A percentile compares a stretch with the other conserved stretches of the same genome.
Conservation (phyloP, 2,888 invertebrate species). For the Emesis furor region DNA sequence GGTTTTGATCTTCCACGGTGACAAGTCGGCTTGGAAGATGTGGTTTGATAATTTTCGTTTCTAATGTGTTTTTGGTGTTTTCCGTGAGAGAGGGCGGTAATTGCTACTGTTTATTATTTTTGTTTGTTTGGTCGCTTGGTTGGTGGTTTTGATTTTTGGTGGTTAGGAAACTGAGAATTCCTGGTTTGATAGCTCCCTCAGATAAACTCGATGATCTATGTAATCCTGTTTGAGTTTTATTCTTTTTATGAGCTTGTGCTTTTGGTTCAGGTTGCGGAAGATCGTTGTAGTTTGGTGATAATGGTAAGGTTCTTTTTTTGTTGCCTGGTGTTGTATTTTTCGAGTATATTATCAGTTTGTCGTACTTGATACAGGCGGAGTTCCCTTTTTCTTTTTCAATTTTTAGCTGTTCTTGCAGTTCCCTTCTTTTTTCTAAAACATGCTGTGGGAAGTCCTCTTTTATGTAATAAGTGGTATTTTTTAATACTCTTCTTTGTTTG, state of each 20-base stretch:
- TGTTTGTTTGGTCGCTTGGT: not conserved
- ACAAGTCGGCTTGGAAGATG: too few species aligned
- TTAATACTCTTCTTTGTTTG: not conserved
- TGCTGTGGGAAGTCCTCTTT: not conserved
- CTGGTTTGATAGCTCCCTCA: conserved; percentile 29
- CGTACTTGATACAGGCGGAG: conserved; percentile 37
- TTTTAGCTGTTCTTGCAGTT: conserved; percentile 33
- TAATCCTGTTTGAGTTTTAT: conserved; percentile 36
- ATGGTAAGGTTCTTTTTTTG: conserved; percentile 23
- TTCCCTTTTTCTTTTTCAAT: conserved; percentile 46
- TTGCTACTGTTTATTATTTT: not conserved
- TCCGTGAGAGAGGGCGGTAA: not conserved
- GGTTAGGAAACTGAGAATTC: conserved; percentile 33
- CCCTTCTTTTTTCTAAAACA: not conserved
- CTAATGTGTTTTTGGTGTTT: not conserved
- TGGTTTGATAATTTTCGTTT: not conserved
- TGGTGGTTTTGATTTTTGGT: not conserved
- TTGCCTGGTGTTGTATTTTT: not conserved
- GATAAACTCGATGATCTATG: conserved; percentile 30
- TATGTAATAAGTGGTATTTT: too few species aligned
- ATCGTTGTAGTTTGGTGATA: not conserved
- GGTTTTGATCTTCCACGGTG: not conserved
- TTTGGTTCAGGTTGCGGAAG: conserved; percentile 17
- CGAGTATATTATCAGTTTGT: conserved; percentile 16
- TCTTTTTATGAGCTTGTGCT: conserved; percentile 36